A percentile compares a stretch with the other conserved stretches of the same genome.
These are phyloP conservation scores for Oryzias celebensis DNA, from an alignment of 2,113 vertebrate species.

Conservation along the genomic window DNA sequence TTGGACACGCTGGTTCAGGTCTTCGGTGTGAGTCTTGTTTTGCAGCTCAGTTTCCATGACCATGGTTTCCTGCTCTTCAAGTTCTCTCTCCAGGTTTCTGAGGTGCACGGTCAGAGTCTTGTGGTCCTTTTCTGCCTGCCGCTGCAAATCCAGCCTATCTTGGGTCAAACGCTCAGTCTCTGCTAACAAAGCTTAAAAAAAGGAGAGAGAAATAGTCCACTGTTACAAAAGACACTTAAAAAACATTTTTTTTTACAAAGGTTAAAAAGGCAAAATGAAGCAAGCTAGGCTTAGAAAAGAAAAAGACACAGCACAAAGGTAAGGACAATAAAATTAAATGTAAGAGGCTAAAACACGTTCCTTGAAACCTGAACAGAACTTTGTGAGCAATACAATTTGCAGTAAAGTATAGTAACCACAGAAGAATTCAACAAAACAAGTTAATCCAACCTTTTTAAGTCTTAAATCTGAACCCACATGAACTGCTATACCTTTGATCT, in stretches of 20 bases:
- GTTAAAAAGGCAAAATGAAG: too few relatives aligned
- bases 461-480: too few relatives aligned
- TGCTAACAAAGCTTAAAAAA: conserved; percentile 79
- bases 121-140: conserved; percentile 89
- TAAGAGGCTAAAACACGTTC: too few relatives aligned
- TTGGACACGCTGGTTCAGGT: conserved; percentile 85
- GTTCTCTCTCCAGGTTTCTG: conserved; percentile 82
- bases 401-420: too few relatives aligned
- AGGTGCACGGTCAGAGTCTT: conserved; percentile 80
- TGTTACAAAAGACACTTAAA: not conserved
- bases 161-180: conserved; percentile 83
- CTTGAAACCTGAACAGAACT: too few relatives aligned
- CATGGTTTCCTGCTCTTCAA: conserved; percentile 86
- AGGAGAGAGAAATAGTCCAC: not conserved
- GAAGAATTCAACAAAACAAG: too few relatives aligned
- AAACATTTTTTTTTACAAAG: not conserved
- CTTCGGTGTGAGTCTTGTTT: conserved; percentile 77
- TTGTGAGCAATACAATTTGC: too few relatives aligned
- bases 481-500: too few relatives aligned
- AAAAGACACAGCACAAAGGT: too few relatives aligned
- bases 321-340: too few relatives aligned
- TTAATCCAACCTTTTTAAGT: too few relatives aligned
- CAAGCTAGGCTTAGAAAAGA: too few relatives aligned
- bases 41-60: conserved; percentile 76
- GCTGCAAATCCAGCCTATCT: conserved; percentile 85